Percentiles rank a stretch among this genome's conserved stretches.
These are phyloP conservation scores for Acanthurus leucopareius DNA, from an alignment of 2,797 vertebrate species.

Conservation along the genomic window DNA sequence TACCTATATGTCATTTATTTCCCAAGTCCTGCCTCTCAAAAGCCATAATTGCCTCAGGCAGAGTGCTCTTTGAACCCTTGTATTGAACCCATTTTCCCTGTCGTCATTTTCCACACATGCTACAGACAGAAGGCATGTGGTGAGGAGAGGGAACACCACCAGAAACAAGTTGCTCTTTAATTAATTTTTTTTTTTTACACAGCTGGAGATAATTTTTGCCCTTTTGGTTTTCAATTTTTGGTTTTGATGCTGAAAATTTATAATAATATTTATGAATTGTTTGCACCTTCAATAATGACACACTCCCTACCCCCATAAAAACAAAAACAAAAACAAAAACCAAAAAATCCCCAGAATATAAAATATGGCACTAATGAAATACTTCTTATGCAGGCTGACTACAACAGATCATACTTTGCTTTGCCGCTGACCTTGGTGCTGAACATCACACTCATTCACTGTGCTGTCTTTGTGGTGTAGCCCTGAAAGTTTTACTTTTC, in stretches of 20 bases:
- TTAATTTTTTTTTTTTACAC: neutral
- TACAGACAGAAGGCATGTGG: conserved; percentile 50
- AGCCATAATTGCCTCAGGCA: conserved; percentile 73
- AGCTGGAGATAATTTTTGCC: neutral
- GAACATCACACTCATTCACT: conserved; percentile 16
- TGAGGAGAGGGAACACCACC: conserved; percentile 10
- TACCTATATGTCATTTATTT: conserved; percentile 83
- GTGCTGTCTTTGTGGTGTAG: neutral
- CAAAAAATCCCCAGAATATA: neutral
- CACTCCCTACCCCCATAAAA: too few species aligned
- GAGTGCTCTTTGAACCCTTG: conserved; percentile 81
- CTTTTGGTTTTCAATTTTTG: neutral
- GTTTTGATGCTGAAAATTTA: neutral
- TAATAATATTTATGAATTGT: neutral
- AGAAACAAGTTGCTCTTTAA: conserved; percentile 22
- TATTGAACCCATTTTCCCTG: conserved; percentile 81
- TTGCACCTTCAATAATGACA: conserved; percentile 19
- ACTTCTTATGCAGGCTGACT: neutral
- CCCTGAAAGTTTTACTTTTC: neutral
- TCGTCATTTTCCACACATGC: conserved; percentile 78
- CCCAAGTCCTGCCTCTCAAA: conserved; percentile 72
- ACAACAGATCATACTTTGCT: neutral
- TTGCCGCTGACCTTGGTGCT: conserved; percentile 48
- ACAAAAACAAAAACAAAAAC: too few species aligned
- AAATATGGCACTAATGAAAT: neutral